These are phyloP conservation scores for Napeogenes inachia DNA, from an alignment of 2,888 invertebrate genomes.

Conservation along the genomic window DNA sequence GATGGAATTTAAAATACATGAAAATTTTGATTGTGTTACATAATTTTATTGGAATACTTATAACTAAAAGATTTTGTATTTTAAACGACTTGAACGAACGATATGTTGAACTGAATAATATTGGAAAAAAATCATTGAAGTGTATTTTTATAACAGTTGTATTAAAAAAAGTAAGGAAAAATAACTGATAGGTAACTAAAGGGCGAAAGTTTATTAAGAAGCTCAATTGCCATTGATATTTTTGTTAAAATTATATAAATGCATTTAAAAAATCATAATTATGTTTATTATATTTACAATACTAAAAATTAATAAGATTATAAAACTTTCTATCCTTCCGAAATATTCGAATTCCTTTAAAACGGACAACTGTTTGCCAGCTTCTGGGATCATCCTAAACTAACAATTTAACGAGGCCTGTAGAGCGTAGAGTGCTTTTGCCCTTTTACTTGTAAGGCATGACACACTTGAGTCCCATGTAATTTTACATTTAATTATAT, in stretches of 20 bases:
- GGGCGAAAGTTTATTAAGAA: neutral
- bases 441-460: constrained; percentile 7
- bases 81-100: no score
- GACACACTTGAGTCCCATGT: neutral
- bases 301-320: no score
- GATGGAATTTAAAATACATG: no score
- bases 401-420: constrained; percentile 23
- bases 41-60: no score
- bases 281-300: no score
- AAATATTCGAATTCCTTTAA: constrained; percentile 25
- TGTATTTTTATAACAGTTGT: constrained; percentile 4
- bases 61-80: no score
- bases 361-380: constrained; percentile 42
- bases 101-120: neutral
- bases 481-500: constrained; percentile 6
- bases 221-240: neutral
- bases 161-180: neutral
- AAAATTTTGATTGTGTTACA: no score
- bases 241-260: no score
- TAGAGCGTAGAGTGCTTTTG: constrained; percentile 11
- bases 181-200: neutral
- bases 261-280: no score
- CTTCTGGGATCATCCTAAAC: constrained; percentile 41
- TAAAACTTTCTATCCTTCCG: neutral
- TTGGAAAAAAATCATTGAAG: constrained; percentile 3